Evolutionary conservation across 1,140 invertebrate genomes (phyloP).

Genomic region (Drosophila parvula): DNA sequence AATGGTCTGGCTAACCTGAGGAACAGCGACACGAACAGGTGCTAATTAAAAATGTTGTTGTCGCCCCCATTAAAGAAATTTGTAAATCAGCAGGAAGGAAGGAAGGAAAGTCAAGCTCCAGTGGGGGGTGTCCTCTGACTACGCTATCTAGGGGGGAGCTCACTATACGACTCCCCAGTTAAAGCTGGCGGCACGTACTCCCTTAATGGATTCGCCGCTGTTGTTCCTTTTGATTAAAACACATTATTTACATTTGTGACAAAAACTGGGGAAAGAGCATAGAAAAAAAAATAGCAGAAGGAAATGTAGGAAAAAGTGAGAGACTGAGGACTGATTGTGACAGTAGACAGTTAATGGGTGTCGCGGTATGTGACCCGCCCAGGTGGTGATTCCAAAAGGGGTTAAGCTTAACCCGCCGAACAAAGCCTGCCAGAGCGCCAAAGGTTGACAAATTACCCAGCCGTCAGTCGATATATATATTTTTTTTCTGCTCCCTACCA

Average conservation of each 20-base stretch:
- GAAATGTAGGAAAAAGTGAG: not conserved
- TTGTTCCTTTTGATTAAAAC: conserved; percentile 76
- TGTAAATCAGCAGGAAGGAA: conserved; percentile 72
- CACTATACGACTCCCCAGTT: conserved; percentile 7
- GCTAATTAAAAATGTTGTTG: conserved; percentile 82
- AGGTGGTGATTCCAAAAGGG: conserved; percentile 22
- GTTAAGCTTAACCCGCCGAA: conserved; percentile 14
- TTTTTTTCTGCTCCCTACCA: conserved; percentile 14
- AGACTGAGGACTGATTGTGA: not conserved
- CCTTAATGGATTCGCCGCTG: conserved; percentile 70
- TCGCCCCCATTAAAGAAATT: conserved; percentile 78
- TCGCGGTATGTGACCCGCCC: conserved; percentile 36
- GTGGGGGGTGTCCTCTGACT: not conserved
- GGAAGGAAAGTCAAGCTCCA: conserved; percentile 48
- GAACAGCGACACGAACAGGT: conserved; percentile 53
- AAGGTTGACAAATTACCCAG: conserved; percentile 73
- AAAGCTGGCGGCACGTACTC: conserved; percentile 59
- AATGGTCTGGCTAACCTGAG: conserved; percentile 30
- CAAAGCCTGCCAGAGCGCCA: conserved; percentile 26
- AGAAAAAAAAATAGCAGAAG: not conserved
- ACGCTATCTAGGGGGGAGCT: not conserved
- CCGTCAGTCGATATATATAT: conserved; percentile 29
- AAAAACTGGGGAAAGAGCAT: not conserved
- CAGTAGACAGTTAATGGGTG: conserved; percentile 43
- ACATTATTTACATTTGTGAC: conserved; percentile 77